Conservation (phyloP, 2,888 invertebrate species). For the Ormyrus rosae region DNA sequence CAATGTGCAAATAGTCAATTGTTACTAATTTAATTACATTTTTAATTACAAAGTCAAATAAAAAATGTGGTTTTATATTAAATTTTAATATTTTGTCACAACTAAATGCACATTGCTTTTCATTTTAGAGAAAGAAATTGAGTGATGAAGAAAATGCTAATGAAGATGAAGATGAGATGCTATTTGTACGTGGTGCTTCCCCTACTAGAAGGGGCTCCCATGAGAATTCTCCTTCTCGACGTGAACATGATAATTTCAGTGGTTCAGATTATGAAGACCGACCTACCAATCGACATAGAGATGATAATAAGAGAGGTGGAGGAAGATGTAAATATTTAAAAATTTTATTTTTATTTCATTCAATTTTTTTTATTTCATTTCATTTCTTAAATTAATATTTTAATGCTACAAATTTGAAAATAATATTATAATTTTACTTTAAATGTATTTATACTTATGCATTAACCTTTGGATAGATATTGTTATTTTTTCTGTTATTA, state of each 20-base stretch:
- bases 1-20: slow-evolving; percentile 27
- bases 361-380: not conserved
- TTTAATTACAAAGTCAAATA: too few relatives aligned
- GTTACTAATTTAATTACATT: not conserved
- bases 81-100: slow-evolving; percentile 12
- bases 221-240: slow-evolving; percentile 68
- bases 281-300: slow-evolving; percentile 68
- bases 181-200: slow-evolving; percentile 87
- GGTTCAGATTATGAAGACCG: slow-evolving; percentile 78
- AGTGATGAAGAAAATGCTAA: slow-evolving; percentile 75
- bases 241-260: slow-evolving; percentile 78
- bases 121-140: slow-evolving; percentile 77
- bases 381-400: not conserved
- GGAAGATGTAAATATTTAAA: slow-evolving; percentile 60
- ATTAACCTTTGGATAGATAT: not conserved
- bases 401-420: too few relatives aligned
- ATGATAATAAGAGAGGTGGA: slow-evolving; percentile 74
- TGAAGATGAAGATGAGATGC: slow-evolving; percentile 86
- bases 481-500: not conserved
- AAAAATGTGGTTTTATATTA: not conserved
- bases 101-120: slow-evolving; percentile 2
- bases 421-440: slow-evolving; percentile 12
- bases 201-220: slow-evolving; percentile 76
- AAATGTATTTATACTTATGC: slow-evolving; percentile 1
- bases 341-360: slow-evolving; percentile 23